Percentiles rank a stretch among this genome's conserved stretches.
These are phyloP conservation scores for Trilocha varians DNA, from an alignment of 2,888 invertebrate species.

Conservation along the genomic window DNA sequence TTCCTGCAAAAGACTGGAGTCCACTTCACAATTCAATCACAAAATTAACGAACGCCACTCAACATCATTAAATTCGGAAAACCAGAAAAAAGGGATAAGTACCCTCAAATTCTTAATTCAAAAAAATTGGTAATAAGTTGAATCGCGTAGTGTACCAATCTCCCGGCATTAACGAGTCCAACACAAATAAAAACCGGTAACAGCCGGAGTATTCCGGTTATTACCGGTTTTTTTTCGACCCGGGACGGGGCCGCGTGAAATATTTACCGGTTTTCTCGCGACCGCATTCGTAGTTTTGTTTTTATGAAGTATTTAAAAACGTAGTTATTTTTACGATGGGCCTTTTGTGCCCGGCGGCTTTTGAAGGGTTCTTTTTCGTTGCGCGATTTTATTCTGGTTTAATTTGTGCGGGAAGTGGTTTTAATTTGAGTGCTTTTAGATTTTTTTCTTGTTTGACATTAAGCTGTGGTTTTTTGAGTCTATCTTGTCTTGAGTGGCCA, in stretches of 20 bases:
- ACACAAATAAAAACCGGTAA: conserved; percentile 15
- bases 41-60: no score
- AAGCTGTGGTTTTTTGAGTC: no score
- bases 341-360: neutral
- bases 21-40: no score
- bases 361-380: neutral
- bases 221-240: conserved; percentile 14
- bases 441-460: no score
- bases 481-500: no score
- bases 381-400: neutral
- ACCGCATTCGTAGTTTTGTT: neutral
- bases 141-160: neutral
- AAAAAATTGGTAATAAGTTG: neutral
- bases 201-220: conserved; percentile 18
- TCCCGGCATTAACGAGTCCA: conserved; percentile 7
- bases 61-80: no score
- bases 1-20: no score
- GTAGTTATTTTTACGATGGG: neutral
- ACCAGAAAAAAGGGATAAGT: neutral
- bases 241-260: conserved; percentile 3
- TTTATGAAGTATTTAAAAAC: neutral
- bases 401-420: no score
- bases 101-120: neutral
- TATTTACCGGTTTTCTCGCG: conserved; percentile 2
- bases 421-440: no score